Conservation (phyloP, 2,888 invertebrate genomes). For the Leptarthrus brevirostris region DNA sequence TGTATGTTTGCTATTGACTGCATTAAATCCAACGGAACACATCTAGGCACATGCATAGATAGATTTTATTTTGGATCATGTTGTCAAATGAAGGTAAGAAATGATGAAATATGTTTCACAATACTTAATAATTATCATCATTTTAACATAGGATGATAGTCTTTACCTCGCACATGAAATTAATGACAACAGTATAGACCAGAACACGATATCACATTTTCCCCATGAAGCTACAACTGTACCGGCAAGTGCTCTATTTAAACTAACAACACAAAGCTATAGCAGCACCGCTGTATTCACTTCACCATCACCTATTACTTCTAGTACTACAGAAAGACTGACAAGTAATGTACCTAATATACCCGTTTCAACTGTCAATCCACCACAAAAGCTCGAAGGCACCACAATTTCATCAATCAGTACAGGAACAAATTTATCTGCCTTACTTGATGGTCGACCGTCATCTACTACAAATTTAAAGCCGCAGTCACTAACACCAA, state of each 20-base stretch:
- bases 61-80: constrained; percentile 94
- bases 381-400: constrained; percentile 56
- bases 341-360: constrained; percentile 31
- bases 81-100: constrained; percentile 76
- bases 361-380: constrained; percentile 13
- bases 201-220: constrained; percentile 67
- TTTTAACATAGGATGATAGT: constrained; percentile 58
- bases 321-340: constrained; percentile 39
- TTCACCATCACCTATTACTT: neutral
- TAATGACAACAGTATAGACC: constrained; percentile 67
- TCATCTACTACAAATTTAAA: constrained; percentile 12
- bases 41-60: constrained; percentile 92
- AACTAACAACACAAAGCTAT: constrained; percentile 60
- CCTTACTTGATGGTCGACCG: neutral
- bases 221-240: constrained; percentile 64
- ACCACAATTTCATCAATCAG: constrained; percentile 59
- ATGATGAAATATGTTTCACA: neutral
- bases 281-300: constrained; percentile 5
- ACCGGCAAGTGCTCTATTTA: constrained; percentile 62
- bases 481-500: neutral
- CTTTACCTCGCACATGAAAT: constrained; percentile 64
- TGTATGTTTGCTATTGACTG: constrained; percentile 97
- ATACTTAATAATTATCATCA: neutral
- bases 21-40: constrained; percentile 89
- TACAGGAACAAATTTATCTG: neutral